Base-by-base conservation (phyloP, 2,888 invertebrate genomes). In the Acronicta leporina region DNA sequence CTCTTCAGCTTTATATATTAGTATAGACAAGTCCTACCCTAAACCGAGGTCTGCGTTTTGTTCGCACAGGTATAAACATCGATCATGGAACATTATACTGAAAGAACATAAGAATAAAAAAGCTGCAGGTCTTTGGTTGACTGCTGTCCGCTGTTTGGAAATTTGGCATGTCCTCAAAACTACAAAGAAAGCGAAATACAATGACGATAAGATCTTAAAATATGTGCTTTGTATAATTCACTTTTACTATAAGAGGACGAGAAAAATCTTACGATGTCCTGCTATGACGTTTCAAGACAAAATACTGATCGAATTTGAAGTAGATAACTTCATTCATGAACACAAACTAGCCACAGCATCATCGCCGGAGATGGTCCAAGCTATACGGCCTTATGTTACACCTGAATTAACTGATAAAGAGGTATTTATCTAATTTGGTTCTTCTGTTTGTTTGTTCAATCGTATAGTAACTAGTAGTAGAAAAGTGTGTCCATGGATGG, bases 11-110 rank as follows among this genome's bases (percentile, higher is more conserved):
- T n/a, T n/a, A n/a, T n/a, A n/a, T n/a, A n/a, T n/a, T n/a, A n/a
- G n/a, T n/a, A n/a, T n/a, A n/a, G n/a, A n/a, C n/a, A 30, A 30
- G 30, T 9, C 8, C 9, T 30, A 9, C 30, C 8, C 45, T 43
- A 33, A 9, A 15, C 14, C 16, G 11, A 30, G n/a, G 13, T 13
- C 35, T 35, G 0, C 13, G 2, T 25, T 20, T 20, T 52, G 1
- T 16, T 56, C 46, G 0, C 25, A n/a, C 68, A 93, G 94, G 68
- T 89, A 77, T 59, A 89, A 86, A 74, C 91, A 91, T 58, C 88
- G 92, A 0, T 83, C 82, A 30, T 94, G 93, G 94, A 87, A 85
- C 49, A 87, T 91, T 83, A 91, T 92, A 63, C 44, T 92, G 8
- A 87, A 84, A 63, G 92, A 92, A 59, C 82, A 88, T 60, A 85